Percentiles rank a stretch among this genome's conserved stretches.
phyloP scores from a whole-genome alignment of 2,888 invertebrate genomes.

The Rotaria magnacalcarata region DNA sequence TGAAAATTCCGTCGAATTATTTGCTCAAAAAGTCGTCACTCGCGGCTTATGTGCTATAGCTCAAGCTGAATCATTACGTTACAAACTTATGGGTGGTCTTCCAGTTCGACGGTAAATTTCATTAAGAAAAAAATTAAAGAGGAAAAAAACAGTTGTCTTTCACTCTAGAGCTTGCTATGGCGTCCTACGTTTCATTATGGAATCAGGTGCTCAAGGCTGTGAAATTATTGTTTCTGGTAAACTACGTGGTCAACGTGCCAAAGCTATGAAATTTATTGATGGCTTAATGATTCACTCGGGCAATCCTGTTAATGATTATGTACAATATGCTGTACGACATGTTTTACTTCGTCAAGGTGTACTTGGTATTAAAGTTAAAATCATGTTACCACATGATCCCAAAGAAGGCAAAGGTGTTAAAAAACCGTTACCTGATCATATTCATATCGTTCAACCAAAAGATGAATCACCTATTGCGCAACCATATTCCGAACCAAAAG shows the following conservation, averaged over 20 bases:
- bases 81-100: constrained; percentile 91
- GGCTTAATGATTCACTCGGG: constrained; percentile 99
- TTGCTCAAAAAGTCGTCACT: constrained; percentile 96
- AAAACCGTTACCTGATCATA: constrained; percentile 93
- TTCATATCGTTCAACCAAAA: constrained; percentile 91
- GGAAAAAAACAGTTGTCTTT: not conserved
- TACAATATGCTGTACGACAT: constrained; percentile 94
- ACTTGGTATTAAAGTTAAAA: constrained; percentile 79
- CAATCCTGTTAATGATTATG: constrained; percentile 94
- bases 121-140: not conserved
- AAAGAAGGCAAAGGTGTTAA: constrained; percentile 74
- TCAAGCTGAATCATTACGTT: constrained; percentile 96
- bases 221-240: constrained; percentile 99
- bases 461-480: not conserved
- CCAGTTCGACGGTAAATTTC: constrained; percentile 67
- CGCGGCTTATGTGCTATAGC: constrained; percentile 97
- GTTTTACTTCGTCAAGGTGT: constrained; percentile 85
- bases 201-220: constrained; percentile 89
- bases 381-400: constrained; percentile 98
- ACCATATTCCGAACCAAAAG: constrained; percentile 30
- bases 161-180: constrained; percentile 83
- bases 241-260: constrained; percentile 94
- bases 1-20: constrained; percentile 83
- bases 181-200: constrained; percentile 96
- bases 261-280: constrained; percentile 99